Base-by-base conservation (phyloP, 2,888 invertebrate species). In the Tenthredo scrophulariae region DNA sequence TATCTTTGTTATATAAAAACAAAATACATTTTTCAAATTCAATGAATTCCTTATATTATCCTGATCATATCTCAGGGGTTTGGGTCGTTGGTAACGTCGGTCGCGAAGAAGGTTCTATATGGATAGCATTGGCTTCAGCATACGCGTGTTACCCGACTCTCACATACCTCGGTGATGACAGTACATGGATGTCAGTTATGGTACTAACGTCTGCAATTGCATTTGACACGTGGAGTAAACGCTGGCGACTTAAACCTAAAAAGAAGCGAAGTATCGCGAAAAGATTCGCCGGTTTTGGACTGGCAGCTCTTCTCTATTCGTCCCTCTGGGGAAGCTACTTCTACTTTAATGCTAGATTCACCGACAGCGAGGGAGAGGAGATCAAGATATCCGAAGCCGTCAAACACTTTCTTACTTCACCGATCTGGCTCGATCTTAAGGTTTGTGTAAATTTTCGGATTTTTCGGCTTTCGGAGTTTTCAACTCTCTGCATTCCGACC, bases 41-140 rank as follows among this genome's bases (percentile, higher is more conserved):
- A 40, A 40, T 40, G 0, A 40, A 40, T 7, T 40, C 40, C 40
- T 72, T 37, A 29, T 75, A 1, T 5, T 43, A 46, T 6, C 10
- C 84, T 65, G 18, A 83, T 13, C 65, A 0, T 84, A 43, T 91
- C 93, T 29, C 92, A 98, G 99, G 98, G 89, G 97, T 98, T 0
- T 97, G 98, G 96, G 94, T 96, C 0, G 97, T 98, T 10, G 98
- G 98, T 40, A 99, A 98, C 91, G 96, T 98, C 87, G 98, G 98
- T 0, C 95, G 96, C 1, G 97, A 98, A 91, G 94, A 95, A 89
- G 98, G 98, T 0, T 93, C 95, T 0, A 94, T 97, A 50, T 96
- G 96, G 94, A 95, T 96, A 91, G 95, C 97, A 0, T 91, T 98
- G 0, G 83, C 96, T 0, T 96, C 96, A 0, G 96, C 98, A 0